Conservation (phyloP, 2,888 invertebrate genomes). For the Calephelis perditalis region DNA sequence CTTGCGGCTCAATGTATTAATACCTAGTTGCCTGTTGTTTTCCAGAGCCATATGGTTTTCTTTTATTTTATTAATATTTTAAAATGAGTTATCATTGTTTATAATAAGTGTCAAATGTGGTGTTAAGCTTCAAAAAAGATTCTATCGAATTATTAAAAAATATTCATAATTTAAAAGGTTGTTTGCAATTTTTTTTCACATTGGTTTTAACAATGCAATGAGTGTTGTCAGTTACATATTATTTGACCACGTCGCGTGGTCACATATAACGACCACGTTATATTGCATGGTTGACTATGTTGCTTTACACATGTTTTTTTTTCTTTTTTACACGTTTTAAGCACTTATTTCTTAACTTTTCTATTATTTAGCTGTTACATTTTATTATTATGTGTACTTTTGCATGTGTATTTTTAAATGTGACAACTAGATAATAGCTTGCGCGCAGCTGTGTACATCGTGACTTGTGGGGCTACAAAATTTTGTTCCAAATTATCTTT, state of each 20-base stretch:
- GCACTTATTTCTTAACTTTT: constrained; percentile 38
- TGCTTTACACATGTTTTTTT: constrained; percentile 30
- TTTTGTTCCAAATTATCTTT: constrained; percentile 40
- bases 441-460: constrained; percentile 73
- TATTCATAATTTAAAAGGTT: no score
- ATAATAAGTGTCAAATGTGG: no score
- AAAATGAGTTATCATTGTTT: no score
- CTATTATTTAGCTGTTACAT: constrained; percentile 64
- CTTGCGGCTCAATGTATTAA: no score
- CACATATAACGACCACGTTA: background rate
- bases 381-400: constrained; percentile 31
- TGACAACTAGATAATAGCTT: constrained; percentile 70
- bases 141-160: no score
- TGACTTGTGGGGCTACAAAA: constrained; percentile 62
- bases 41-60: no score
- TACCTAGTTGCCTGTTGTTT: no score
- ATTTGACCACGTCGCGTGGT: background rate
- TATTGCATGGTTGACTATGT: constrained; percentile 33
- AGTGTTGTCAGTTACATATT: background rate
- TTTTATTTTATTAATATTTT: no score
- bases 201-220: background rate
- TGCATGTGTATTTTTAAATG: constrained; percentile 40
- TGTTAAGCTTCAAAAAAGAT: no score
- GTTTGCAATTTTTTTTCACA: no score
- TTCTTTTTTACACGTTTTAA: constrained; percentile 32